Percentiles rank a stretch among this genome's conserved stretches.
Evolutionary conservation across 2,888 invertebrate species (phyloP).

Genomic region (Eilema depressum): DNA sequence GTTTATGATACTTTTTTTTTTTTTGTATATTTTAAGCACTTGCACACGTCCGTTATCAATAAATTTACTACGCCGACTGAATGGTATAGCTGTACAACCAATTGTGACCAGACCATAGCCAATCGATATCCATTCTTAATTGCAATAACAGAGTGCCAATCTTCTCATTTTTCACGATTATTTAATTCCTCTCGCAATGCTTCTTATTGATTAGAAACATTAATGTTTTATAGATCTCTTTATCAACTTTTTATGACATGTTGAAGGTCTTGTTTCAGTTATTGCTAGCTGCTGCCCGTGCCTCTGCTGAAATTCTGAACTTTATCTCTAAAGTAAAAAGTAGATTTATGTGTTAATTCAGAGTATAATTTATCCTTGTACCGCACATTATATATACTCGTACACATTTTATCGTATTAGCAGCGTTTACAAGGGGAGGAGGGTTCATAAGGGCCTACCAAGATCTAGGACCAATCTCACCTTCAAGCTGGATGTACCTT

Average conservation of each 20-base stretch:
- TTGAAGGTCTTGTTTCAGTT: background rate
- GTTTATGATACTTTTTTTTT: conserved; percentile 7
- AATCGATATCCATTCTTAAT: conserved; percentile 58
- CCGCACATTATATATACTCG: too few species aligned
- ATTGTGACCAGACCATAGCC: conserved; percentile 59
- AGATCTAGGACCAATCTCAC: too few species aligned
- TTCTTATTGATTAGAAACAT: conserved; percentile 18
- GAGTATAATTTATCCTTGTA: too few species aligned
- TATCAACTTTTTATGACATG: background rate
- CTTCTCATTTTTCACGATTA: conserved; percentile 34
- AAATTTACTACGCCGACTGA: conserved; percentile 61
- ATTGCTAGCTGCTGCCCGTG: background rate
- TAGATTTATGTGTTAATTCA: too few species aligned
- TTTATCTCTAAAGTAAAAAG: too few species aligned
- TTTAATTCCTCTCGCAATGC: conserved; percentile 25
- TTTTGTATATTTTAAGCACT: conserved; percentile 33
- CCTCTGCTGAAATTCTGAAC: too few species aligned
- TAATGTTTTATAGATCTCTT: background rate
- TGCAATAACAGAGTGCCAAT: conserved; percentile 38
- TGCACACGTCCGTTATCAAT: conserved; percentile 57
- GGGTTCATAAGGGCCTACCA: too few species aligned
- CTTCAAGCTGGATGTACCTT: too few species aligned
- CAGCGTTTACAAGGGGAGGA: too few species aligned
- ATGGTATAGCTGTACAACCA: conserved; percentile 54
- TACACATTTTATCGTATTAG: too few species aligned